Evolutionary conservation across 2,888 invertebrate genomes (phyloP), one percentile per base, ranked within the genome.

Genomic region (Chloromyia formosa): DNA sequence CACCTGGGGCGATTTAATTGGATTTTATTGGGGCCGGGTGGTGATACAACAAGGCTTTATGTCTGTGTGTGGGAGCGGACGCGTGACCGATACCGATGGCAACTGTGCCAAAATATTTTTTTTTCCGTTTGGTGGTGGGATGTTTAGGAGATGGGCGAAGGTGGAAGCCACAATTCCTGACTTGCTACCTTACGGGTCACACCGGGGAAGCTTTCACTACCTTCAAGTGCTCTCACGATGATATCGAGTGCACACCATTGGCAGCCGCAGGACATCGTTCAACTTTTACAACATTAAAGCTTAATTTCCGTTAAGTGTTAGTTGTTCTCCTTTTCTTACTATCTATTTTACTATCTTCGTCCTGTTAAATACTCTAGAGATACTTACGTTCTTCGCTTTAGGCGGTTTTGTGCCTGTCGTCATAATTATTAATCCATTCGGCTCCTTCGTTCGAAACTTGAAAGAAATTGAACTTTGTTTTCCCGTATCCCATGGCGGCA

Each of bases 371-470:
- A 35, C 27, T 35, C 27, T 2, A 35, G 27, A 35, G 27, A 49
- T 66, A 76, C 81, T 82, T 79, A 85, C 84, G 77, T 85, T 85
- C 77, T 85, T 92, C 86, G 92, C 92, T 87, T 91, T 89, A 80
- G 92, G 92, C 81, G 91, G 91, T 82, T 91, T 89, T 75, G 91
- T 89, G 82, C 95, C 96, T 81, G 93, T 93, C 85, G 96, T 96
- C 88, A 96, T 94, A 83, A 98, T 90, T 74, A 98, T 91, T 79
- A 98, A 89, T 23, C 98, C 98, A 82, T 97, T 95, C 7, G 95
- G 93, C 85, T 98, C 97, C 84, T 94, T 95, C 61, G 98, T 98
- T 77, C 97, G 91, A 83, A 98, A 95, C 87, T 97, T 96, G 87
- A 97, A 95, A 58, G 95, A 93, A 82, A 97, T 93, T 35, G 93